Evolutionary conservation across 1,140 invertebrate genomes (phyloP), one percentile per base, ranked within the genome.

Genomic region (Araneus ventricosus): DNA sequence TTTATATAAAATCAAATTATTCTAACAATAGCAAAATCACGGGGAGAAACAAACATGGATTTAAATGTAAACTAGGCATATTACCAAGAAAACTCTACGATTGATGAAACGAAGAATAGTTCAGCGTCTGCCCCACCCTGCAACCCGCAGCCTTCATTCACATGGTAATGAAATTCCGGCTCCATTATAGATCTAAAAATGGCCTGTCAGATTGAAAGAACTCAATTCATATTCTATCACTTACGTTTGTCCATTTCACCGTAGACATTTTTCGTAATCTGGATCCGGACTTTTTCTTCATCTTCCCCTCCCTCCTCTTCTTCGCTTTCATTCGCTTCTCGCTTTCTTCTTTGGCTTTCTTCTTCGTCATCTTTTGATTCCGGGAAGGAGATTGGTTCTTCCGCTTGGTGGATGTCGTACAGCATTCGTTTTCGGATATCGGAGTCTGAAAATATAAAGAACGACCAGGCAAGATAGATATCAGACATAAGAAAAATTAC

Each of bases 231-330:
- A 14, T 52, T 52, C 14, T 14, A 17, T 52, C 24, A n/a, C 88
- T 63, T 84, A 82, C 80, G 6, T 82, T 91, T 91, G 20, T 91
- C 70, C 20, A 91, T 24, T 27, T 91, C 80, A 7, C 89, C 89
- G n/a, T 84, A 91, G 2, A 91, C 30, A 39, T 91, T 75, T 39
- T 91, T 91, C 20, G 89, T 91, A 7, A 91, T 17, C 34, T 52
- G 41, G 14, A 91, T 57, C 1, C 39, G 89, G 14, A 30, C 59
- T 63, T 82, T 82, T 27, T n/a, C 8, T 63, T 82, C 89, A 1
- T 91, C 52, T 22, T 85, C n/a, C n/a, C n/a, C n/a, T n/a, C n/a
- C 8, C 34, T 82, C 24, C 27, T 75, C 70, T 24, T 82, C 4
- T n/a, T 91, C 88, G 34, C 57, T 10, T 34, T 59, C 67, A 1